Evolutionary conservation across 2,888 invertebrate genomes (phyloP), one percentile per base, ranked within the genome.

Genomic region (Megamerina dolium): DNA sequence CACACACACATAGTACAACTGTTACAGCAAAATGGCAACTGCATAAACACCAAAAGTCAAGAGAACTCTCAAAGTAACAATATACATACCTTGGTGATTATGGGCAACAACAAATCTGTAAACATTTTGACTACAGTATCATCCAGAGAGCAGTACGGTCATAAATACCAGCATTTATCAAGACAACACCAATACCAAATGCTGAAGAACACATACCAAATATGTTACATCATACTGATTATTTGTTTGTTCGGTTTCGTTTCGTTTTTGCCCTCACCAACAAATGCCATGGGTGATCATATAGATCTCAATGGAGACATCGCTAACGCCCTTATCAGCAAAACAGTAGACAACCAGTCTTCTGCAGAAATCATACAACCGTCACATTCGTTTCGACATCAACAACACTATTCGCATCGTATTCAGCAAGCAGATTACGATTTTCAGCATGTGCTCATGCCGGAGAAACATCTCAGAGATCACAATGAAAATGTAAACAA

Each of bases 381-480:
- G 46, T 48, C 55, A 36, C 62, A 60, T 51, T 55, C 55, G 21
- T 52, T 60, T 32, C 56, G 58, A 23, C 62, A 62, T 48, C 60
- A 62, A 42, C 58, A 63, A 42, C 59, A 62, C 40, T 58, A 59
- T 37, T 55, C 54, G 46, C 59, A 59, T 41, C 59, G 59, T 39
- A 51, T 52, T 26, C 53, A 59, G 37, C 52, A 56, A 41, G 54
- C 48, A 47, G 53, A 49, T 38, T 53, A 50, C 40, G 51, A 54
- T 43, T 53, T 58, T 10, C 53, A 51, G 43, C 45, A 20, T 12
- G 17, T 21, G 19, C 23, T 23, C n/a, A 32, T 37, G 32, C 32
- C 37, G 2, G 20, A 43, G 10, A 23, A 32, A 20, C 19, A 21
- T 12, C 6, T 23, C 23, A 23, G 23, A 8, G 10, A 23, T 10